Percentiles rank a stretch among this genome's conserved stretches.
phyloP scores from a whole-genome alignment of 2,797 vertebrate genomes.

The Hafferia zeledoni region DNA sequence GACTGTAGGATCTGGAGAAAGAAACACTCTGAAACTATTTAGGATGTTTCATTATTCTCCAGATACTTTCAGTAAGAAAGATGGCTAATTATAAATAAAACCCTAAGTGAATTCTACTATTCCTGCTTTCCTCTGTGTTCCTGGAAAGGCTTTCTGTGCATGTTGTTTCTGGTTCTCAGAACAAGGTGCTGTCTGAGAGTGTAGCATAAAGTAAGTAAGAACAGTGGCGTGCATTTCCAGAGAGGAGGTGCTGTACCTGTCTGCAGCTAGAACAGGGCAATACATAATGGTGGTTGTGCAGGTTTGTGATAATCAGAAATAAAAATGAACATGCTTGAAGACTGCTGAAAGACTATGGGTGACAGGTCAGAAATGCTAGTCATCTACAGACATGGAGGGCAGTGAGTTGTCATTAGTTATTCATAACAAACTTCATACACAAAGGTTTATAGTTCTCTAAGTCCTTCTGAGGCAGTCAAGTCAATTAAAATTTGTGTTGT shows the following conservation, averaged over 20 bases:
- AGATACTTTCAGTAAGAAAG: neutral
- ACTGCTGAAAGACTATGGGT: neutral
- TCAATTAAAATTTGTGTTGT: neutral
- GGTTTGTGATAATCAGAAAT: neutral
- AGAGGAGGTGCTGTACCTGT: neutral
- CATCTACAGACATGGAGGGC: fast-evolving
- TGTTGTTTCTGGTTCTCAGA: neutral
- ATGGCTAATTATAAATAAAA: neutral
- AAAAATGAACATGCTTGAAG: neutral
- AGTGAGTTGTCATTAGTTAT: neutral
- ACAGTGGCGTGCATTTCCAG: neutral
- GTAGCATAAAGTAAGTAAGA: neutral
- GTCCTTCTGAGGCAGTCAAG: neutral
- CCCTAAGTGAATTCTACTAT: neutral
- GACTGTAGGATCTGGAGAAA: neutral
- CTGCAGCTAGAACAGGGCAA: neutral
- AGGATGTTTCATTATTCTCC: neutral
- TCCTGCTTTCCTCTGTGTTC: neutral
- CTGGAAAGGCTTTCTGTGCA: neutral
- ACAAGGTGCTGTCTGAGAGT: neutral
- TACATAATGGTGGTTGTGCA: neutral
- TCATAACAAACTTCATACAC: neutral
- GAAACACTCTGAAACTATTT: neutral
- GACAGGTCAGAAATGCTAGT: neutral
- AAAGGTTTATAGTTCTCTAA: neutral